Evolutionary conservation across 1,140 invertebrate genomes (phyloP).

Genomic region (Papilio polytes): DNA sequence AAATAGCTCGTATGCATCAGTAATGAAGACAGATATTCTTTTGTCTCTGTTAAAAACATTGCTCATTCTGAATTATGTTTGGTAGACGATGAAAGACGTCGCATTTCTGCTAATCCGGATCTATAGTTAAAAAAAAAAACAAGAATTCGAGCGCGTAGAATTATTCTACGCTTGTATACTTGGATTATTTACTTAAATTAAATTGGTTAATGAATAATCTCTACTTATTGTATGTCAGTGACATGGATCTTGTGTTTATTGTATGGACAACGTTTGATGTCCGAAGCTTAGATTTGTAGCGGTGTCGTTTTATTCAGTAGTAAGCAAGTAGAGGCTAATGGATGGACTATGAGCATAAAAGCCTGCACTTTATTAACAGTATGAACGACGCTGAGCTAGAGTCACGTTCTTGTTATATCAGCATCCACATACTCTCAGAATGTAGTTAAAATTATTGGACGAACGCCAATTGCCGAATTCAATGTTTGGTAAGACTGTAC

Average conservation of each 20-base stretch:
- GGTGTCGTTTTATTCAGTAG: neutral
- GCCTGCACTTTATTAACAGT: neutral
- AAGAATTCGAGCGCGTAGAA: too few relatives aligned
- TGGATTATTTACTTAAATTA: neutral
- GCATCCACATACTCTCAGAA: slow-evolving; percentile 19
- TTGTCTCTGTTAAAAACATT: too few relatives aligned
- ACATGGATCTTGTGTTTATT: neutral
- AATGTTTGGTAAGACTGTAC: neutral
- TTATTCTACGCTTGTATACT: too few relatives aligned
- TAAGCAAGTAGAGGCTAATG: neutral
- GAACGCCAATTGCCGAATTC: neutral
- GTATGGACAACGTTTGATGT: neutral
- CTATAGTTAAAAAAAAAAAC: too few relatives aligned
- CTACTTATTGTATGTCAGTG: neutral
- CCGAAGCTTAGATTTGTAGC: neutral
- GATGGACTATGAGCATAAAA: neutral
- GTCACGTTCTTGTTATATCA: slow-evolving; percentile 2
- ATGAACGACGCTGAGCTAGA: neutral
- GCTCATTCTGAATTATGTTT: too few relatives aligned
- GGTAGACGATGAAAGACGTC: too few relatives aligned
- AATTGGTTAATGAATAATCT: neutral
- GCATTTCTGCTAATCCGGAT: too few relatives aligned
- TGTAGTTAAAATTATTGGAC: slow-evolving; percentile 17
- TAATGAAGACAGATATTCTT: too few relatives aligned
- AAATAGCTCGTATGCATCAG: too few relatives aligned